A percentile compares a stretch with the other conserved stretches of the same genome.
Evolutionary conservation across 2,888 invertebrate genomes (phyloP).

Genomic region (Pantelozetes paolii): DNA sequence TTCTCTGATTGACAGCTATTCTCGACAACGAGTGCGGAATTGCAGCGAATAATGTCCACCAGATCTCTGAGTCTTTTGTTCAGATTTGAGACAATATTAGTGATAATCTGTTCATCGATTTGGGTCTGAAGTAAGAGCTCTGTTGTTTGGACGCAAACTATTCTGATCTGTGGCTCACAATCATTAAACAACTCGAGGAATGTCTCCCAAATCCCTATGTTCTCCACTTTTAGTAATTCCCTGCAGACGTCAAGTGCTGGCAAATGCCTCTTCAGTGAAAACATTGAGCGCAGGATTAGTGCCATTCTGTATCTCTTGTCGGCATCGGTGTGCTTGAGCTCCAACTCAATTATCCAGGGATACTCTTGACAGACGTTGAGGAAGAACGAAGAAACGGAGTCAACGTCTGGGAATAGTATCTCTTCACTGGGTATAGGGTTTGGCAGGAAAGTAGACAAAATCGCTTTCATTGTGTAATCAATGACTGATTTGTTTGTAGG

Average conservation of each 20-base stretch:
- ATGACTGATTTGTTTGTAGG: not conserved
- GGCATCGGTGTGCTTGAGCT: not conserved
- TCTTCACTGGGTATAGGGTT: not conserved
- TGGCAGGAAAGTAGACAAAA: not conserved
- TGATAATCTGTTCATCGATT: conserved; percentile 1
- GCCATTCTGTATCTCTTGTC: conserved; percentile 1
- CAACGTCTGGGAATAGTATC: not conserved
- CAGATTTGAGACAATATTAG: not conserved
- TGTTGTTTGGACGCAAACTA: conserved; percentile 5
- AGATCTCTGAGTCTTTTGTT: conserved; percentile 10
- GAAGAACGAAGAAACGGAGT: not conserved
- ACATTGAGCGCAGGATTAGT: not conserved
- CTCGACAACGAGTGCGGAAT: not conserved
- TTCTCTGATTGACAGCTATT: not conserved
- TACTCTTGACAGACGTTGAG: not conserved
- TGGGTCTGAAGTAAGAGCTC: not conserved
- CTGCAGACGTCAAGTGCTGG: not conserved
- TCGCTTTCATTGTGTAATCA: not conserved
- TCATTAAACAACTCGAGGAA: not conserved
- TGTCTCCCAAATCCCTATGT: not conserved
- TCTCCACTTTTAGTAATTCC: not conserved
- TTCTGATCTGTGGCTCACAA: conserved; percentile 3
- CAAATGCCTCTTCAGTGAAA: not conserved
- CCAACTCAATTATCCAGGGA: not conserved
- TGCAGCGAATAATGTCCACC: not conserved